These are phyloP conservation scores for Boloria selene DNA, from an alignment of 2,888 invertebrate genomes.

Conservation along the genomic window DNA sequence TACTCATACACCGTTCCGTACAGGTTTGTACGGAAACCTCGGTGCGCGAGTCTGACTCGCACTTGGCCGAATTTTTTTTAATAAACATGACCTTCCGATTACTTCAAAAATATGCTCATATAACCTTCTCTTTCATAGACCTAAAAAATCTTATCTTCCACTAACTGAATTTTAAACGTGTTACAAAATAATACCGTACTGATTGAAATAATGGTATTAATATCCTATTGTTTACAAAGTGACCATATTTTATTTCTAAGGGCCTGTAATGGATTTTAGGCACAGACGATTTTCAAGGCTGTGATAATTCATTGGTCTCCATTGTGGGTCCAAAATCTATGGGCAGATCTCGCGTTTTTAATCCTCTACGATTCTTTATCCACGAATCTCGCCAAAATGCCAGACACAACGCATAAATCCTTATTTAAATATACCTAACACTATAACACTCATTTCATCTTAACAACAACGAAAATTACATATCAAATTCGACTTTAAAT, in stretches of 20 bases:
- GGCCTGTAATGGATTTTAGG: slow-evolving; percentile 26
- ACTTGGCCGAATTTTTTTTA: too few relatives aligned
- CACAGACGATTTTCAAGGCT: slow-evolving; percentile 45
- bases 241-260: slow-evolving; percentile 8
- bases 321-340: slow-evolving; percentile 64
- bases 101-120: too few relatives aligned
- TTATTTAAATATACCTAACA: slow-evolving; percentile 78
- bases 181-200: background rate
- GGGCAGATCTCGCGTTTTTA: slow-evolving; percentile 64
- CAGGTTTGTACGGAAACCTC: too few relatives aligned
- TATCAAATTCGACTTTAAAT: slow-evolving; percentile 47
- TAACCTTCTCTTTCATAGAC: too few relatives aligned
- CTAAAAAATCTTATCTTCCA: background rate
- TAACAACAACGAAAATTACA: slow-evolving; percentile 42
- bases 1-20: too few relatives aligned
- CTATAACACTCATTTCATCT: slow-evolving; percentile 42
- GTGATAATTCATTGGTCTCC: slow-evolving; percentile 55
- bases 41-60: too few relatives aligned
- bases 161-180: background rate
- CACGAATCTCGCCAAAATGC: slow-evolving; percentile 78
- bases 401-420: slow-evolving; percentile 81
- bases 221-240: slow-evolving; percentile 2
- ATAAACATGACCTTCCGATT: too few relatives aligned
- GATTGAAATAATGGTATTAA: background rate
- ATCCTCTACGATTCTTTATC: slow-evolving; percentile 71